Conservation (phyloP, 2,888 invertebrate species). For the Xylocampa areola region DNA sequence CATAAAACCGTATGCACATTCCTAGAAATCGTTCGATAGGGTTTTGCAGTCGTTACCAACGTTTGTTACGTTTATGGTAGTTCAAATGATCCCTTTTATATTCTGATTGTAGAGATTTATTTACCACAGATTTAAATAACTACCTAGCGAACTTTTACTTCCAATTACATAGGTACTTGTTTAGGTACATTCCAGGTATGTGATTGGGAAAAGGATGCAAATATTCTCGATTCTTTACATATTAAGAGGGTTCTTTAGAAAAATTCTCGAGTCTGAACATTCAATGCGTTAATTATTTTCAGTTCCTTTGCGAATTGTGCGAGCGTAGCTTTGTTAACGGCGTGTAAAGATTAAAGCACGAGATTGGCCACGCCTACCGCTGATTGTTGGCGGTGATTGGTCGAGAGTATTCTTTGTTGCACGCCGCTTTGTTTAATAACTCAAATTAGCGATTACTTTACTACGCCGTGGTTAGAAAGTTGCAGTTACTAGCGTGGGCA, state of each 20-base stretch:
- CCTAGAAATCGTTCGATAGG: slow-evolving; percentile 26
- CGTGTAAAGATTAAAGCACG: slow-evolving; percentile 76
- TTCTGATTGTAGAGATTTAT: slow-evolving; percentile 10
- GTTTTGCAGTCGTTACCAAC: slow-evolving; percentile 30
- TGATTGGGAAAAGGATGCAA: slow-evolving; percentile 28
- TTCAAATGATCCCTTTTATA: slow-evolving; percentile 32
- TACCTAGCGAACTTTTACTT: not conserved
- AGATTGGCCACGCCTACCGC: slow-evolving; percentile 81
- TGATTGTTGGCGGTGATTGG: slow-evolving; percentile 80
- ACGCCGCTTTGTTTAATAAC: slow-evolving; percentile 80
- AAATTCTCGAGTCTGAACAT: slow-evolving; percentile 58
- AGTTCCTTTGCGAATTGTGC: slow-evolving; percentile 78
- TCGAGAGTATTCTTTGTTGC: slow-evolving; percentile 78
- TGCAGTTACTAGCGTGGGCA: slow-evolving; percentile 51
- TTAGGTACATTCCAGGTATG: slow-evolving; percentile 1
- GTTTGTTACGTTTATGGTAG: slow-evolving; percentile 41
- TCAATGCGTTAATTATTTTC: slow-evolving; percentile 81
- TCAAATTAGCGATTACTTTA: slow-evolving; percentile 76
- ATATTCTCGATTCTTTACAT: slow-evolving; percentile 58
- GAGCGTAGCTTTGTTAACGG: slow-evolving; percentile 77
- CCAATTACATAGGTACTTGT: not conserved
- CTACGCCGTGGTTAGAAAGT: slow-evolving; percentile 55
- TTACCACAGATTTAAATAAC: not conserved
- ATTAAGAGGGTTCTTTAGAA: slow-evolving; percentile 58
- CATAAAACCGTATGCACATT: slow-evolving; percentile 39